These are phyloP conservation scores for Poeciliopsis prolifica DNA, from an alignment of 2,113 vertebrate genomes.

Conservation along the genomic window DNA sequence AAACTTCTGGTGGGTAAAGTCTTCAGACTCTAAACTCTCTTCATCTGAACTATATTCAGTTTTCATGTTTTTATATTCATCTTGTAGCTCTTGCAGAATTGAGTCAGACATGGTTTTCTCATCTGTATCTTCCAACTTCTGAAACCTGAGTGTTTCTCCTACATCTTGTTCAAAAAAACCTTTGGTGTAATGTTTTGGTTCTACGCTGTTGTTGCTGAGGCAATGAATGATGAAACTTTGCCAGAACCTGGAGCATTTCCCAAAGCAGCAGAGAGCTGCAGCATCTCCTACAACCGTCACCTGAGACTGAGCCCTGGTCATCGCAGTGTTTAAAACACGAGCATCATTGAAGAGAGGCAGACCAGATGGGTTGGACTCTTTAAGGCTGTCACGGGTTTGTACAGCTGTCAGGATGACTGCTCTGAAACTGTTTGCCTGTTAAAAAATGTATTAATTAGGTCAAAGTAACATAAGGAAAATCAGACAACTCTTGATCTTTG, in stretches of 20 bases:
- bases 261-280: conserved; percentile 85
- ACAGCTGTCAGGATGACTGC: conserved; percentile 86
- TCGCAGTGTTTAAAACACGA: conserved; percentile 88
- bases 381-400: conserved; percentile 82
- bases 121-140: conserved; percentile 43
- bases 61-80: conserved; percentile 48
- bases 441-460: conserved; percentile 12
- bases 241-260: conserved; percentile 89
- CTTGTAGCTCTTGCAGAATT: conserved; percentile 81
- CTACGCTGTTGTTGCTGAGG: conserved; percentile 69
- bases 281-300: conserved; percentile 88
- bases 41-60: conserved; percentile 34
- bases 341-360: conserved; percentile 88
- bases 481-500: neutral
- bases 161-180: conserved; percentile 83
- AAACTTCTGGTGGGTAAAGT: conserved; percentile 46
- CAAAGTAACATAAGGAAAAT: neutral
- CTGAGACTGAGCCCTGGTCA: conserved; percentile 90
- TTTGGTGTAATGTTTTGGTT: conserved; percentile 77
- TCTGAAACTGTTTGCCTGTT: conserved; percentile 88
- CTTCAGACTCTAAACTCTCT: conserved; percentile 1
- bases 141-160: conserved; percentile 69
- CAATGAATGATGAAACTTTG: conserved; percentile 85
- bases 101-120: conserved; percentile 68
- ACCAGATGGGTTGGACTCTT: conserved; percentile 58